These are phyloP conservation scores for Halictus ligatus DNA, from an alignment of 2,888 invertebrate genomes.

Conservation along the genomic window DNA sequence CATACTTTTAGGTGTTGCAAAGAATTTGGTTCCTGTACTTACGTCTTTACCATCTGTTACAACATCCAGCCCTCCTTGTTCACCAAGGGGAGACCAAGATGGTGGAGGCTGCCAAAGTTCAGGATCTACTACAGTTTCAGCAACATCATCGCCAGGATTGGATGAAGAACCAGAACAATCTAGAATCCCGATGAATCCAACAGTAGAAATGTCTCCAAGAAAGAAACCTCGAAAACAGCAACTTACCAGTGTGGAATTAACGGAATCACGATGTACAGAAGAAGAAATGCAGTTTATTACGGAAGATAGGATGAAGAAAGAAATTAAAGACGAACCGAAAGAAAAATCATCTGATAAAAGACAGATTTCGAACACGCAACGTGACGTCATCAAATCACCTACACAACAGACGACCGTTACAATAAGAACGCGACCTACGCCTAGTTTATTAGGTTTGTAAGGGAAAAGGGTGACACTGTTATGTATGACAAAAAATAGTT, in stretches of 20 bases:
- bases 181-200: constrained; percentile 83
- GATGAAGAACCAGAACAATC: constrained; percentile 86
- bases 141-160: constrained; percentile 92
- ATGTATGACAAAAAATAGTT: constrained; percentile 5
- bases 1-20: constrained; percentile 74
- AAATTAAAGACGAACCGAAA: constrained; percentile 83
- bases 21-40: constrained; percentile 81
- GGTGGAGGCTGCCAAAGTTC: constrained; percentile 84
- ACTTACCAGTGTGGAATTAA: constrained; percentile 84
- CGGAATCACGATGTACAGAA: constrained; percentile 80
- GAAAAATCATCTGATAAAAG: constrained; percentile 81
- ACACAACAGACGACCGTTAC: constrained; percentile 70
- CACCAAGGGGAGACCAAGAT: constrained; percentile 81
- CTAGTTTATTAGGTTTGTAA: constrained; percentile 78
- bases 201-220: constrained; percentile 90
- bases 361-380: constrained; percentile 66
- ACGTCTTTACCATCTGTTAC: constrained; percentile 78
- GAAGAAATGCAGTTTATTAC: constrained; percentile 88
- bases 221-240: constrained; percentile 97
- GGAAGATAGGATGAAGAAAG: constrained; percentile 85
- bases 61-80: constrained; percentile 79
- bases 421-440: constrained; percentile 76
- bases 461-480: not conserved
- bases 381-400: constrained; percentile 71
- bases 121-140: constrained; percentile 95